Evolutionary conservation across 2,113 vertebrate species (phyloP).

Genomic region (Emydura subglobosa): DNA sequence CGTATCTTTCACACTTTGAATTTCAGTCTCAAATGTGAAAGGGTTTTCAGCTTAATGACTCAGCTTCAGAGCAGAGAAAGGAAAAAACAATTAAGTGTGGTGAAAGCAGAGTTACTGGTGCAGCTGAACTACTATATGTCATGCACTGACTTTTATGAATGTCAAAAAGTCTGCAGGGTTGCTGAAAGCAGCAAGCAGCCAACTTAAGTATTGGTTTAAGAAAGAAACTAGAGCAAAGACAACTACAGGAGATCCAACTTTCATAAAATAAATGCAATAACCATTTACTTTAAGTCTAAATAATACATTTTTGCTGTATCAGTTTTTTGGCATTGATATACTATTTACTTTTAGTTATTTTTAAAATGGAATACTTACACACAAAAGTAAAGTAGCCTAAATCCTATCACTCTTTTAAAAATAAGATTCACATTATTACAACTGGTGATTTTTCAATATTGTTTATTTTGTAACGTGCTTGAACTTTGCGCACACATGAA

Average conservation of each 20-base stretch:
- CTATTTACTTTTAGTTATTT: background rate
- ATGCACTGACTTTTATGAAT: background rate
- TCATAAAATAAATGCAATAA: background rate
- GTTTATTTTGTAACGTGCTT: background rate
- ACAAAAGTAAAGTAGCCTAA: background rate
- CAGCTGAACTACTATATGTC: too few relatives aligned
- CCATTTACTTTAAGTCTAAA: background rate
- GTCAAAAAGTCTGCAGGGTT: background rate
- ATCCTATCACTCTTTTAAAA: background rate
- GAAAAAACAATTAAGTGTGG: background rate
- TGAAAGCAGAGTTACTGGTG: background rate
- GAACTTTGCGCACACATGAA: background rate
- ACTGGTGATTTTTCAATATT: background rate
- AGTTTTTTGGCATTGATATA: background rate
- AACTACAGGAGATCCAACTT: background rate
- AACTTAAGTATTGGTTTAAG: background rate
- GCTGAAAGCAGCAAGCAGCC: background rate
- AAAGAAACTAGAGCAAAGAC: background rate
- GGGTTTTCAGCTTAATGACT: background rate
- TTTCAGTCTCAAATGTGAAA: background rate
- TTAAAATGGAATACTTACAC: background rate
- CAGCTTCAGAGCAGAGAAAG: background rate
- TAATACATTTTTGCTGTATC: background rate
- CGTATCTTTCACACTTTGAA: background rate
- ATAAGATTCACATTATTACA: too few relatives aligned